Percentiles rank a stretch among this genome's conserved stretches.
These are phyloP conservation scores for Cyanoliseus patagonus DNA, from an alignment of 2,113 vertebrate species.

Conservation along the genomic window DNA sequence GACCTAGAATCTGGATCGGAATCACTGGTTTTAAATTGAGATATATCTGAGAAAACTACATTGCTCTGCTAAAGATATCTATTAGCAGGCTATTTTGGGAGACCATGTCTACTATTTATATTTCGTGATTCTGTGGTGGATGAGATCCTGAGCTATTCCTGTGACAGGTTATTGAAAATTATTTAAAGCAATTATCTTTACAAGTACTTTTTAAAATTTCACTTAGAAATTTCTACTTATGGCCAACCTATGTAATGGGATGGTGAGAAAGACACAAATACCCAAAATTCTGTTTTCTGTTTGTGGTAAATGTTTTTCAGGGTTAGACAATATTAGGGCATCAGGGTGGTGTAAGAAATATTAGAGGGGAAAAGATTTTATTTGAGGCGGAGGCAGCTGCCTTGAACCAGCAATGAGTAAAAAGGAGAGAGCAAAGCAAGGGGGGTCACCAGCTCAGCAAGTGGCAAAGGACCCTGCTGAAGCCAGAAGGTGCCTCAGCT, in stretches of 20 bases:
- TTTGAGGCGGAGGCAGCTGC: background rate
- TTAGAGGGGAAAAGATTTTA: background rate
- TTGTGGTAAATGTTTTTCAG: background rate
- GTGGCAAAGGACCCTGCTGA: background rate
- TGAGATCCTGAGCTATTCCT: background rate
- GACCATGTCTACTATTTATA: background rate
- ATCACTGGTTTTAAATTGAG: background rate
- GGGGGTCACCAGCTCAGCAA: background rate
- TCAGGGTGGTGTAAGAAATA: background rate
- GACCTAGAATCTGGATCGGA: background rate
- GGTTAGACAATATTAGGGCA: background rate
- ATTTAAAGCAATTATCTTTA: background rate
- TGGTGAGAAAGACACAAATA: background rate
- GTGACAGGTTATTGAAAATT: background rate
- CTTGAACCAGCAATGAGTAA: background rate
- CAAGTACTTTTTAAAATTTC: background rate
- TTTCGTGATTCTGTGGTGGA: background rate
- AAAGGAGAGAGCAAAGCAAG: background rate
- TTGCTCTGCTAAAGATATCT: background rate
- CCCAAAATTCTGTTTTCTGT: background rate
- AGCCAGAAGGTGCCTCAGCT: background rate
- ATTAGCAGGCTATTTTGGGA: background rate
- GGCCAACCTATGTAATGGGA: background rate
- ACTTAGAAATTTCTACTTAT: background rate
- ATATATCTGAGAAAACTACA: background rate